Evolutionary conservation across 2,888 invertebrate species (phyloP).

Genomic region (Torymus tubicola): DNA sequence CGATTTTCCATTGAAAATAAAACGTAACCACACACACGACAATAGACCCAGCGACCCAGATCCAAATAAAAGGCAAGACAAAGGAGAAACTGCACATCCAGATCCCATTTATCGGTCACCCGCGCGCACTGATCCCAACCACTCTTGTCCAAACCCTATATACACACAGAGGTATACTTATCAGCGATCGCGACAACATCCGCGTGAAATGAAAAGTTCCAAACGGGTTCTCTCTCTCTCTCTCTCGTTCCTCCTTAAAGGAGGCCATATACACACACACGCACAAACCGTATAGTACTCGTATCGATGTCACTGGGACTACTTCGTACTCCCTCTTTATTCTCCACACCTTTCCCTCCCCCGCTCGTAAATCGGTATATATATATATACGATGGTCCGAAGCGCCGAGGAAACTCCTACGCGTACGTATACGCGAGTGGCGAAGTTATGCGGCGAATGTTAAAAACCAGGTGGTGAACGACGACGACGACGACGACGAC

Average conservation of each 20-base stretch:
- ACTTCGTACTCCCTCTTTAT: not conserved
- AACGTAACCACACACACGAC: too few species aligned
- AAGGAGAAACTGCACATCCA: too few species aligned
- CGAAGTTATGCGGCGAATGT: slow-evolving; percentile 8
- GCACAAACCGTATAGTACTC: too few species aligned
- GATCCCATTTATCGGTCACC: too few species aligned
- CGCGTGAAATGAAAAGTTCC: slow-evolving; percentile 43
- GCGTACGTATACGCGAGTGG: slow-evolving; percentile 1
- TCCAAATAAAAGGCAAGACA: too few species aligned
- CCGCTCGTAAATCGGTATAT: not conserved
- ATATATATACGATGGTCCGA: not conserved
- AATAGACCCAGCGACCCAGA: too few species aligned
- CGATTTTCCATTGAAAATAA: too few species aligned
- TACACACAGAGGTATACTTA: too few species aligned
- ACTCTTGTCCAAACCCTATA: too few species aligned
- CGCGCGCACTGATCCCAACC: too few species aligned
- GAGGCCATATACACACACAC: slow-evolving; percentile 32
- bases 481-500: slow-evolving; percentile 62
- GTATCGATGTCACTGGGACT: slow-evolving; percentile 56
- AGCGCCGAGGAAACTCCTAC: not conserved
- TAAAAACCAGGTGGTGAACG: slow-evolving; percentile 38
- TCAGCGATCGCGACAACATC: not conserved
- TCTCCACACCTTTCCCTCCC: not conserved
- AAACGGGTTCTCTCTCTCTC: slow-evolving; percentile 43
- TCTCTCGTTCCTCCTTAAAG: slow-evolving; percentile 21